phyloP scores from a whole-genome alignment of 2,888 invertebrate species.

The Tillus elongatus region DNA sequence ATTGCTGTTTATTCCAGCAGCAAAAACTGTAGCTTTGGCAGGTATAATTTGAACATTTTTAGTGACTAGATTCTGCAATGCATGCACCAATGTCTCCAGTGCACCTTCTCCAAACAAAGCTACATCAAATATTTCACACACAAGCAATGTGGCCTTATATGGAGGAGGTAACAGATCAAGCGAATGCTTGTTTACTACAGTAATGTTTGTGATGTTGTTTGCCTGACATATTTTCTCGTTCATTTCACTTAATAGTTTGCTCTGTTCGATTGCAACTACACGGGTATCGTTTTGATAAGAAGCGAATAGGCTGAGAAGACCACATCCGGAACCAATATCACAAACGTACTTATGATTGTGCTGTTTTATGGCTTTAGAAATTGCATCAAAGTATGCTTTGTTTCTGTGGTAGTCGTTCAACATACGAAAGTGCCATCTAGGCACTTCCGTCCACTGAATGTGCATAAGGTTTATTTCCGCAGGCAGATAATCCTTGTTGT shows the following conservation, averaged over 20 bases:
- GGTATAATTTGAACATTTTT: constrained; percentile 49
- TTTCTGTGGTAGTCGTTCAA: constrained; percentile 66
- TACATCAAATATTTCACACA: constrained; percentile 74
- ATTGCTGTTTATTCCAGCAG: constrained; percentile 53
- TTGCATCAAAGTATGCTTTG: constrained; percentile 54
- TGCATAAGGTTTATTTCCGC: constrained; percentile 58
- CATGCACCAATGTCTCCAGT: constrained; percentile 57
- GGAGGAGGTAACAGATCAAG: constrained; percentile 40
- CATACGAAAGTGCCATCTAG: constrained; percentile 78
- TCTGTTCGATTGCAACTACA: constrained; percentile 65
- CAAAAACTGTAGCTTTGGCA: constrained; percentile 51
- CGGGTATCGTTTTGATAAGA: too few relatives aligned
- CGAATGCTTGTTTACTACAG: constrained; percentile 52
- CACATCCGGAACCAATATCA: constrained; percentile 72
- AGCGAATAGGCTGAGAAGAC: constrained; percentile 63
- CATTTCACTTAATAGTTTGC: constrained; percentile 53
- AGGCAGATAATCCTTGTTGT: constrained; percentile 25
- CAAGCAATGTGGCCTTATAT: constrained; percentile 48
- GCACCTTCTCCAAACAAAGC: constrained; percentile 70
- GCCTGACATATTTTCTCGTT: constrained; percentile 52
- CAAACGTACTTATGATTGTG: constrained; percentile 51
- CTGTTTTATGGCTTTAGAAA: constrained; percentile 44
- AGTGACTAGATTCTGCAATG: constrained; percentile 53
- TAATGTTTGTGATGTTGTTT: constrained; percentile 42
- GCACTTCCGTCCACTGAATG: constrained; percentile 57